These are phyloP conservation scores for Epizoanthus illoricatus DNA, from an alignment of 92 coral and sea anemone species.

Conservation along the genomic window DNA sequence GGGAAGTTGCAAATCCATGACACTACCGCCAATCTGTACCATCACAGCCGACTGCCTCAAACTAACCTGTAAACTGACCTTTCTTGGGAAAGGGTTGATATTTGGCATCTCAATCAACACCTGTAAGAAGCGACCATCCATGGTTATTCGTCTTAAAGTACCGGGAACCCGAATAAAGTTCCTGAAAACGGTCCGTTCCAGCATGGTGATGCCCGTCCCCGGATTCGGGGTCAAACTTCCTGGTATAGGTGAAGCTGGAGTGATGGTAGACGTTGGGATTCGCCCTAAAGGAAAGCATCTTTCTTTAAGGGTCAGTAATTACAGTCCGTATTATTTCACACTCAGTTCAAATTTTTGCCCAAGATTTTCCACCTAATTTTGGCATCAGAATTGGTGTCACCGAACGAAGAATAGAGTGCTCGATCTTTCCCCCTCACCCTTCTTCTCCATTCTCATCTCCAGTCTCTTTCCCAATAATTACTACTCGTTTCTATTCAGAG, in stretches of 20 bases:
- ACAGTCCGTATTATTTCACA: too few relatives aligned
- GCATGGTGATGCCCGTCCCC: slow-evolving; percentile 6
- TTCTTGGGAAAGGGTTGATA: slow-evolving; percentile 7
- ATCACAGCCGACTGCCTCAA: not conserved
- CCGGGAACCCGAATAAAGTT: not conserved
- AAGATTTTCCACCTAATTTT: too few relatives aligned
- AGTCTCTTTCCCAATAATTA: too few relatives aligned
- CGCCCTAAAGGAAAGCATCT: slow-evolving; percentile 20
- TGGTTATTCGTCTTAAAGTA: not conserved
- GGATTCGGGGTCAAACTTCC: not conserved
- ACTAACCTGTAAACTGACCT: not conserved
- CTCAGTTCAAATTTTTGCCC: too few relatives aligned
- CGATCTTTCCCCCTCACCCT: too few relatives aligned
- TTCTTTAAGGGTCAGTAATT: slow-evolving; percentile 5
- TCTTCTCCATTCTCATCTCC: too few relatives aligned
- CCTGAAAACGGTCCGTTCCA: not conserved
- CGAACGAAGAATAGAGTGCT: too few relatives aligned
- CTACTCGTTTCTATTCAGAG: too few relatives aligned
- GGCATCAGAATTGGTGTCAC: too few relatives aligned
- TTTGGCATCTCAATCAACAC: slow-evolving; percentile 8
- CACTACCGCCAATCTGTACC: slow-evolving; percentile 1
- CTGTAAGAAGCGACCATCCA: not conserved
- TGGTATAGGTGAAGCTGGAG: not conserved
- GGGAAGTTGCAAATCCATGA: slow-evolving; percentile 4
- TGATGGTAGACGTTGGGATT: slow-evolving; percentile 10